Evolutionary conservation across 2,888 invertebrate species (phyloP).

Genomic region (Parnassius apollo): DNA sequence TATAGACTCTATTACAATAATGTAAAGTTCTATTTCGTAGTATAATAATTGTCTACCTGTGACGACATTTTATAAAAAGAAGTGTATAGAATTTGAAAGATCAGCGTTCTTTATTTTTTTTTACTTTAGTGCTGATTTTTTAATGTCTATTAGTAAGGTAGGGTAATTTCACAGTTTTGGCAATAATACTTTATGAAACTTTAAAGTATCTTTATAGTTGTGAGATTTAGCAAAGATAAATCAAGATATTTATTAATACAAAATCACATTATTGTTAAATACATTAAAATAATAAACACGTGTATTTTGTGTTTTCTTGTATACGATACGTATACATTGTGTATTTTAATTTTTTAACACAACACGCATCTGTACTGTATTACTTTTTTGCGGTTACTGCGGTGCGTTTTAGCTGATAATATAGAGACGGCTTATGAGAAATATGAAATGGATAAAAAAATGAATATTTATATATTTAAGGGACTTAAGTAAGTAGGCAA

Average conservation of each 20-base stretch:
- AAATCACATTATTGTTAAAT: neutral
- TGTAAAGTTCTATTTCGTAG: conserved; percentile 1
- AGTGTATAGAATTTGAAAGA: conserved; percentile 7
- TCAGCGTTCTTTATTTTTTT: conserved; percentile 2
- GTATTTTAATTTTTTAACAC: neutral
- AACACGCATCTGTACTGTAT: neutral
- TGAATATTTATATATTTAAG: conserved; percentile 35
- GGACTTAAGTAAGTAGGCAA: conserved; percentile 43
- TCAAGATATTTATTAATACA: neutral
- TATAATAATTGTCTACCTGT: conserved; percentile 5
- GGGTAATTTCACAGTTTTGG: neutral
- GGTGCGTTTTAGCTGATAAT: conserved; percentile 7
- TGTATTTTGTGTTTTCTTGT: conserved; percentile 2
- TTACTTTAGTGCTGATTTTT: conserved; percentile 2
- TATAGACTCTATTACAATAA: neutral
- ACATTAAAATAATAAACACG: neutral
- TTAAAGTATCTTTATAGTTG: neutral
- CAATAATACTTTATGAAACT: conserved; percentile 3
- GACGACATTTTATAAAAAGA: conserved; percentile 6
- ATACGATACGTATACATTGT: conserved; percentile 6
- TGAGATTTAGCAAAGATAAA: neutral
- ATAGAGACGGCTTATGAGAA: conserved; percentile 12
- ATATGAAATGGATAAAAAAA: conserved; percentile 23
- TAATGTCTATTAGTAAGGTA: neutral
- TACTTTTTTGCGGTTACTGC: neutral